Base-by-base conservation (phyloP, 92 coral and sea anemone species). In the Bergia puertoricense region DNA sequence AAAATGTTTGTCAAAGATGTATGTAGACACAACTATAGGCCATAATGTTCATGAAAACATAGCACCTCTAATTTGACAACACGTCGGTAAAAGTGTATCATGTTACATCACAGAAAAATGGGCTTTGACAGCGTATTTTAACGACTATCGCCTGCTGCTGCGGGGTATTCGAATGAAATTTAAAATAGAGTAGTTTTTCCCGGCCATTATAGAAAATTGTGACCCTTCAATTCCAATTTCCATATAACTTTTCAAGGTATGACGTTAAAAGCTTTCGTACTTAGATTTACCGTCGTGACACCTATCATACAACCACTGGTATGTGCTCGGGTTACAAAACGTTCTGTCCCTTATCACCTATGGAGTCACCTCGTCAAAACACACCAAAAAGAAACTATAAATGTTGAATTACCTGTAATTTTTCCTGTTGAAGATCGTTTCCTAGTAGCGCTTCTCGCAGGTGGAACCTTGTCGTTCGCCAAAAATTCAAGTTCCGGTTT, bases 371-470 rank as follows among this genome's bases (percentile, higher is more conserved):
- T 46, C 30, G 16, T 77, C 59, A 56, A 40, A 42, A 36, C 50
- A 76, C 23, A 83, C 65, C 22, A 57, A 75, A 84, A 68, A 83
- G 43, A 18, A 23, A 86, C 72, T 8, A 5, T 57, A 36, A 14
- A 36, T 41, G 39, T 69, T 23, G 15, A 57, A 88, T 80, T 88
- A 94, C 96, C 96, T 14, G 96, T 90, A 71, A 94, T 92, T 86
- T 89, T 94, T 71, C 75, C 86, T 8, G 77, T 88, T 14, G 93
- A 51, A 6, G 83, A 80, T 46, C 89, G 72, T 86, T 83, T 90
- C 80, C 88, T 91, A 71, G 67, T 22, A 3, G 87, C 71, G 44
- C 77, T 43, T 71, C 74, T 84, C 79, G 78, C 78, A 37, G 79
- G 56, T 8, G 72, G 44, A 71, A 23, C 54, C 16, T 84, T 84